Conservation (phyloP, 2,888 invertebrate genomes). For the Patella pellucida region DNA sequence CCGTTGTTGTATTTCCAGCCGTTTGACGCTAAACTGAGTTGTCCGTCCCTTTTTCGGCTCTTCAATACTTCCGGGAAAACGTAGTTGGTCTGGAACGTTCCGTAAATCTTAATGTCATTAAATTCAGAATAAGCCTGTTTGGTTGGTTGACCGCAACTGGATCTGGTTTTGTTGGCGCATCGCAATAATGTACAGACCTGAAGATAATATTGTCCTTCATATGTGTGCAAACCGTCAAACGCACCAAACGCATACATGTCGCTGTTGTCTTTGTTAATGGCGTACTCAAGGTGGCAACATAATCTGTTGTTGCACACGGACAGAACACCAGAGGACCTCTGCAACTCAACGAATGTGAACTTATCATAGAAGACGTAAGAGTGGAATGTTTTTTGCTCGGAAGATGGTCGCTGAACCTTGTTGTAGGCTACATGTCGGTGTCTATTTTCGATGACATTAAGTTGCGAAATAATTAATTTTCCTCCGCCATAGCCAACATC, state of each 20-base stretch:
- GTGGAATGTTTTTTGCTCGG: slow-evolving; percentile 25
- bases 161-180: slow-evolving; percentile 37
- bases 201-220: slow-evolving; percentile 51
- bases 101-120: slow-evolving; percentile 32
- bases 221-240: slow-evolving; percentile 54
- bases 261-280: slow-evolving; percentile 7
- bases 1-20: slow-evolving; percentile 33
- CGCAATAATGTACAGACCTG: slow-evolving; percentile 52
- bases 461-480: slow-evolving; percentile 40
- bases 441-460: slow-evolving; percentile 26
- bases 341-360: slow-evolving; percentile 44
- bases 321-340: slow-evolving; percentile 26
- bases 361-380: slow-evolving; percentile 43
- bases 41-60: slow-evolving; percentile 19
- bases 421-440: background rate
- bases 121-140: slow-evolving; percentile 37
- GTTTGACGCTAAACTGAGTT: slow-evolving; percentile 29
- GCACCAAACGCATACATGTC: slow-evolving; percentile 55
- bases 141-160: slow-evolving; percentile 41
- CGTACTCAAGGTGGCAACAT: slow-evolving; percentile 50
- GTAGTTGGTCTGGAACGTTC: slow-evolving; percentile 39
- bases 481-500: slow-evolving; percentile 25
- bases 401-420: background rate
- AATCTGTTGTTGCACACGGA: slow-evolving; percentile 47
- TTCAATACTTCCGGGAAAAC: slow-evolving; percentile 49